Evolutionary conservation across 2,113 vertebrate genomes (phyloP).

Genomic region (Alouatta palliata): DNA sequence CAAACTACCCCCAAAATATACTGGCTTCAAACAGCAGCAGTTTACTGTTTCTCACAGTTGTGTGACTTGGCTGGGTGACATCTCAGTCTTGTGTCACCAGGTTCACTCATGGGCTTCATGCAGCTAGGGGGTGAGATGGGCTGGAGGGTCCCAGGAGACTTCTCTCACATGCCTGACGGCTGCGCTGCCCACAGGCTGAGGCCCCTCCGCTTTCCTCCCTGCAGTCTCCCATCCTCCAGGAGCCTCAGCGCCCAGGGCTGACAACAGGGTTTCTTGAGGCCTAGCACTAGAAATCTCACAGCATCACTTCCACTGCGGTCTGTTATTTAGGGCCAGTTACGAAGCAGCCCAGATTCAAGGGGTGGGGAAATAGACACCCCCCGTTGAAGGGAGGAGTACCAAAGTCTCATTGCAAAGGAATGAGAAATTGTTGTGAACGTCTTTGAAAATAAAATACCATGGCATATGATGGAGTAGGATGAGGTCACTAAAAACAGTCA

Average conservation of each 20-base stretch:
- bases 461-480: background rate
- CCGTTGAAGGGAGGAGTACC: background rate
- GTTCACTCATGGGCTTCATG: background rate
- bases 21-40: background rate
- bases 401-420: background rate
- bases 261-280: background rate
- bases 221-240: background rate
- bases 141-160: too few relatives aligned
- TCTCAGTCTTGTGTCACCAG: background rate
- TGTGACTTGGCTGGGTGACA: background rate
- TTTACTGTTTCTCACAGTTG: background rate
- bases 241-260: background rate
- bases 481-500: background rate
- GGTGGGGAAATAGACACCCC: background rate
- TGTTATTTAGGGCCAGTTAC: background rate
- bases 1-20: background rate
- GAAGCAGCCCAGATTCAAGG: background rate
- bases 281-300: accelerated
- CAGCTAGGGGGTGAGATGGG: background rate
- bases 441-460: background rate
- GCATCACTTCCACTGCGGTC: too few relatives aligned
- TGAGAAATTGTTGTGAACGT: background rate
- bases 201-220: accelerated
- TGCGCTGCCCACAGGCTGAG: too few relatives aligned
- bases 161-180: background rate